Conservation (phyloP, 2,888 invertebrate genomes). For the Sericinus montela region DNA sequence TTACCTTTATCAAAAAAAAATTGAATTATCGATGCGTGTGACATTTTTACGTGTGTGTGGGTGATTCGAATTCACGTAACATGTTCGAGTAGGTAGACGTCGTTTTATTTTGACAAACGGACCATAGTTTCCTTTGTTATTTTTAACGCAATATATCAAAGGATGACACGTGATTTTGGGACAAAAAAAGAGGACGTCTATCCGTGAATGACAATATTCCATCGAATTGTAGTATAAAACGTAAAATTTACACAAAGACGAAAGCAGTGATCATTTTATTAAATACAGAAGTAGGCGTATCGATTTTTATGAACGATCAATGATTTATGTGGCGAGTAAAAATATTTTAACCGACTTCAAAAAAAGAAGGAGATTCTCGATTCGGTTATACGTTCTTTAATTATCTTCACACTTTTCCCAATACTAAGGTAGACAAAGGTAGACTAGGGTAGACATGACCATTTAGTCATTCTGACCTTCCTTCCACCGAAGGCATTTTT, state of each 20-base stretch:
- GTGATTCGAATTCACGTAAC: conserved; percentile 40
- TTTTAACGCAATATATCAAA: conserved; percentile 64
- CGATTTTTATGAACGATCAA: conserved; percentile 23
- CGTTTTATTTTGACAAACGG: conserved; percentile 73
- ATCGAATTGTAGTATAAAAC: conserved; percentile 12
- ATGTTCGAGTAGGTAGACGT: conserved; percentile 60
- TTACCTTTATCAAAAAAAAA: conserved; percentile 12
- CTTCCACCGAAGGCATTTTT: too few species aligned
- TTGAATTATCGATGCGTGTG: conserved; percentile 28
- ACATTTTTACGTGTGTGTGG: conserved; percentile 41
- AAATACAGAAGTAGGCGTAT: conserved; percentile 13
- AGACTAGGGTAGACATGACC: too few species aligned
- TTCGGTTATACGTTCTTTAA: too few species aligned
- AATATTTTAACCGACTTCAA: background rate
- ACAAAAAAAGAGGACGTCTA: conserved; percentile 38
- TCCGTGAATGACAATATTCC: conserved; percentile 41
- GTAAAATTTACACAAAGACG: conserved; percentile 16
- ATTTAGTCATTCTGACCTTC: too few species aligned
- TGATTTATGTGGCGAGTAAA: background rate
- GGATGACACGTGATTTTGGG: conserved; percentile 53
- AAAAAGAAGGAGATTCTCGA: too few species aligned
- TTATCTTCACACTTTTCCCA: too few species aligned
- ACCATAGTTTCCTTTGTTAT: conserved; percentile 63
- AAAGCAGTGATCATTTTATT: conserved; percentile 13
- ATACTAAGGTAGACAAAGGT: too few species aligned